Evolutionary conservation across 1,140 invertebrate species (phyloP), one percentile per base, ranked within the genome.

Genomic region (Drosophila ananassae): DNA sequence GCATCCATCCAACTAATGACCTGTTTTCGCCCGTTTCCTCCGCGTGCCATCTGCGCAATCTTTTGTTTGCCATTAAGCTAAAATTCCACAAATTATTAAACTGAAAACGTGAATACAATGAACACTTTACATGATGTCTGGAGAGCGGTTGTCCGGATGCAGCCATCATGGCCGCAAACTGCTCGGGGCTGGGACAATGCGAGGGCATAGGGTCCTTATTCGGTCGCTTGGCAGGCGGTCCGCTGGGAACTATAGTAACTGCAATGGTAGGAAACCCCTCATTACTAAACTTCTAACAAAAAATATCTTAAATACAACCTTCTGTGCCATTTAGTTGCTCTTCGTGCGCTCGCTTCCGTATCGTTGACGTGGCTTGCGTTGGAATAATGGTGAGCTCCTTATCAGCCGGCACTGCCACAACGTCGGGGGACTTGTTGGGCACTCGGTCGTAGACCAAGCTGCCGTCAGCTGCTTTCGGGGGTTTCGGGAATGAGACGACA

Each of bases 1-100:
- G 98, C 98, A 93, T 99, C 98, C 95, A 98, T 98, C 98, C 97
- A 99, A 87, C 97, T 98, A 85, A 99, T 98, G 48, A 98, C 97
- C 93, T 98, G 97, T 87, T 98, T 97, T 12, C 96, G 94, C 5
- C 94, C 94, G 10, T 91, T 94, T 77, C 92, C 93, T 79, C 83
- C 93, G 91, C 92, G 93, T 50, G 93, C 95, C 93, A 94, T 95
- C 75, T 95, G 94, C 52, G 95, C 94, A 66, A 95, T 95, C 81
- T 96, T 96, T 57, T 95, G 95, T 90, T 96, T 95, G 47, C 96
- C 95, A 90, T 95, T 95, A 50, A 94, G 93, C 94, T 94, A 69
- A 28, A 79, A 67, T 8, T 2, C 0, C 51, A 54, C 28, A 32
- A 67, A 28, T 28, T 30, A 13, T 24, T 54, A 30, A 8, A 64